Percentiles rank a stretch among this genome's conserved stretches.
Evolutionary conservation across 2,888 invertebrate genomes (phyloP).

Genomic region (Rhynchonema sp.): DNA sequence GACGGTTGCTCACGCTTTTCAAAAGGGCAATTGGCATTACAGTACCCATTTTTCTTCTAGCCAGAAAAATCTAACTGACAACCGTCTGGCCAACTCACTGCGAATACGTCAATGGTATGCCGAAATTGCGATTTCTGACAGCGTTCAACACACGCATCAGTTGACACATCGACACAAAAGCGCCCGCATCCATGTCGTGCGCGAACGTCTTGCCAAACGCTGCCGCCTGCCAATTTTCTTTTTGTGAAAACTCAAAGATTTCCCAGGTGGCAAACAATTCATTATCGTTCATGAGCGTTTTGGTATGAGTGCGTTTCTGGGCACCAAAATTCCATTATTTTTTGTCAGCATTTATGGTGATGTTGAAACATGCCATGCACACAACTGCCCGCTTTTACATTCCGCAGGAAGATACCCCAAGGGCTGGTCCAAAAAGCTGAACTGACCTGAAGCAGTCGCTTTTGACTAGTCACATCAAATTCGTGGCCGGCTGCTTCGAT

Average conservation of each 20-base stretch:
- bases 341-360: no score
- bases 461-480: conserved; percentile 53
- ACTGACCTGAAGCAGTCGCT: conserved; percentile 62
- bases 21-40: neutral
- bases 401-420: no score
- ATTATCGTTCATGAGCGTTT: no score
- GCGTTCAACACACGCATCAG: conserved; percentile 73
- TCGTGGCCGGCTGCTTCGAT: conserved; percentile 80
- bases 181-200: conserved; percentile 36
- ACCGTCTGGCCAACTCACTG: conserved; percentile 49
- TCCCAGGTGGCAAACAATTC: neutral
- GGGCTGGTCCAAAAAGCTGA: no score
- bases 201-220: conserved; percentile 87
- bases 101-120: conserved; percentile 66
- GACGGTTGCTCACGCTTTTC: neutral
- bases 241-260: neutral
- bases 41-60: no score
- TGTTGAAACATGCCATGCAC: no score
- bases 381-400: no score
- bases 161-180: conserved; percentile 63
- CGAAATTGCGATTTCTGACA: conserved; percentile 59
- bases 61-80: neutral
- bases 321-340: no score
- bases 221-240: conserved; percentile 45
- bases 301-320: no score